Base-by-base conservation (phyloP, 2,113 vertebrate genomes). In the Oriolus oriolus region DNA sequence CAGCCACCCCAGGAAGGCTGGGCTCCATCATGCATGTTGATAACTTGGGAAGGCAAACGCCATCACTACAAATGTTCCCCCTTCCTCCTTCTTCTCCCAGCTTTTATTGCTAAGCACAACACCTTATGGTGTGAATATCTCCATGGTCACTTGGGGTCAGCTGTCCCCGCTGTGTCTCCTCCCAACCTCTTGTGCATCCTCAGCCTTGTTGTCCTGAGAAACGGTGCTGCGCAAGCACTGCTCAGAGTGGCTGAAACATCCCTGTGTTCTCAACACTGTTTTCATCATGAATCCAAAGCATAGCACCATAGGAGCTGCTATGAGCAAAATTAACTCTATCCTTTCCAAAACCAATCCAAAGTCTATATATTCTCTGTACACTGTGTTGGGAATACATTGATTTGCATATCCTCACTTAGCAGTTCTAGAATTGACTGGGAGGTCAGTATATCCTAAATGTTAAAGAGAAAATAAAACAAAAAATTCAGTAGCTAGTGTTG, bases 11-110 rank as follows among this genome's bases (percentile, higher is more conserved):
- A 60, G 39, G 20, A 41, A 41, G 30, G 24, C 33, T 52, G 53
- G 24, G 39, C 20, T 66, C 24, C 16, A 9, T 60, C 45, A 8
- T 0, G 0, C 0, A 0, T 21, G 5, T 41, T 22, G 39, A n/a
- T 60, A 2, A 15, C 17, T 68, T 60, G 20, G n/a, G 61, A 68
- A 54, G 54, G 21, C n/a, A 60, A 60, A 68, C 0, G 0, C 20
- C n/a, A 47, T 26, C 53, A n/a, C 45, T 66, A 22, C 6, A 41
- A 39, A 41, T 31, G 39, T 18, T 6, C 11, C 28, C 16, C 7
- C 23, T 33, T 45, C 28, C 41, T 47, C 19, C 19, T 52, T 12
- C 33, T 30, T 42, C 33, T 73, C 24, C 7, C 80, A 44, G 24
- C 20, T 85, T 77, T 88, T 61, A 39, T 15, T 57, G n/a, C 44